Base-by-base conservation (phyloP, 2,888 invertebrate species). In the Drosophila nr. perissopoda region DNA sequence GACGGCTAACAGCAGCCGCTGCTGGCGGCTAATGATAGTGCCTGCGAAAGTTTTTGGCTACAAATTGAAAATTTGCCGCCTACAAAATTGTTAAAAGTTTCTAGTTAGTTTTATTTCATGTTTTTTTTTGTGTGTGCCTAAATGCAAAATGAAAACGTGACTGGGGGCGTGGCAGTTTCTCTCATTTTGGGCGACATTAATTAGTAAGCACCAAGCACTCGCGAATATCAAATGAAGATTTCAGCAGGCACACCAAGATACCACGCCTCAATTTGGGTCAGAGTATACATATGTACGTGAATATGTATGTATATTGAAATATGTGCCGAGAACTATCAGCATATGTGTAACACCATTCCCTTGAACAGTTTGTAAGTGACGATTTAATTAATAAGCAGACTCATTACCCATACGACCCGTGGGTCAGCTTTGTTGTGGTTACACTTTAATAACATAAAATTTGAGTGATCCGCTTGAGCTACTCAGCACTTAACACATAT, bases 241-340 rank as follows among this genome's bases (percentile, higher is more conserved):
- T 87, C 69, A 80, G 71, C 59, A 61, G 76, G 57, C 70, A n/a
- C 36, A 73, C 73, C 74, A 80, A 87, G 85, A 78, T 80, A 72
- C 62, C 66, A 69, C 25, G 27, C 77, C 69, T 42, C 77, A 77
- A 89, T 69, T 73, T 71, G 65, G 82, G 87, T 89, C 78, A 84
- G 63, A 60, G 60, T 68, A 65, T 38, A 57, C 57, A 21, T 27
- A 29, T 11, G 31, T 16, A 45, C n/a, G 40, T 25, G 58, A 42
- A 38, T 45, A 56, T 51, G 53, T 3, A n/a, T 13, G 27, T 3
- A 45, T 27, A 57, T 61, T 13, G 4, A 18, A 18, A 27, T 8
- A 56, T 36, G 1, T 38, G 18, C 11, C 1, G 33, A 4, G 33
- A 33, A 11, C 11, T 33, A 33, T 33, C 33, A 33, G 11, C 13